These are phyloP conservation scores for Ascaphus truei DNA, from an alignment of 2,113 vertebrate species.

Conservation along the genomic window DNA sequence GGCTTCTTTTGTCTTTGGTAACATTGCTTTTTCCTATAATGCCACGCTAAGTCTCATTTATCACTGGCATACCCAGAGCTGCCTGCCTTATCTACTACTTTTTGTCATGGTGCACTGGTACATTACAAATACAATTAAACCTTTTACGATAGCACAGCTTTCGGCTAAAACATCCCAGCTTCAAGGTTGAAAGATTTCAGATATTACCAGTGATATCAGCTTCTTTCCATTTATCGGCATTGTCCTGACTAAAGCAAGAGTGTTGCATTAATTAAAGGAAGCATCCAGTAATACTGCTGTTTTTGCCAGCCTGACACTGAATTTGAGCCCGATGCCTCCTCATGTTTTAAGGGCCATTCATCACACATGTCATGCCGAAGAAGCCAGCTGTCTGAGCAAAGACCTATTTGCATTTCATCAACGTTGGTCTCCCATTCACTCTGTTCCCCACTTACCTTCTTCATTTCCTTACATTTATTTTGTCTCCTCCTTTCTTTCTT, in stretches of 20 bases:
- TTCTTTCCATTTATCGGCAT: constrained; percentile 69
- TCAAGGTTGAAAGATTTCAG: constrained; percentile 78
- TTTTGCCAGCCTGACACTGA: constrained; percentile 80
- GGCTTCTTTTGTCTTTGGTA: constrained; percentile 61
- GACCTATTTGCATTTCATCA: constrained; percentile 86
- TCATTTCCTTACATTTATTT: constrained; percentile 56
- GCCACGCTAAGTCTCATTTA: constrained; percentile 69
- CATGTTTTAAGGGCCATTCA: constrained; percentile 90
- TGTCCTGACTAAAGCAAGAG: constrained; percentile 68
- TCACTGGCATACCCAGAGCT: constrained; percentile 59
- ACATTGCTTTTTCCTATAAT: constrained; percentile 57
- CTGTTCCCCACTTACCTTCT: constrained; percentile 41
- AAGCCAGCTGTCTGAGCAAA: constrained; percentile 85
- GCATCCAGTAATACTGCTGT: constrained; percentile 73
- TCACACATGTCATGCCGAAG: constrained; percentile 90
- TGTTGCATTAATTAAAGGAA: constrained; percentile 88
- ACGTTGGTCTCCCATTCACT: constrained; percentile 52
- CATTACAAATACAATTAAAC: constrained; percentile 82
- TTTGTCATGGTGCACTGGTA: constrained; percentile 76
- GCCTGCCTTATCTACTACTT: constrained; percentile 66
- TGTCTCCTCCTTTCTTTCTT: constrained; percentile 54
- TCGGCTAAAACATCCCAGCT: constrained; percentile 66
- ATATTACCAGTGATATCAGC: constrained; percentile 72
- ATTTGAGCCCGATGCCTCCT: constrained; percentile 86
- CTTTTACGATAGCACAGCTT: constrained; percentile 66